phyloP scores from a whole-genome alignment of 2,797 vertebrate species.

The Sebastes melanostomus region DNA sequence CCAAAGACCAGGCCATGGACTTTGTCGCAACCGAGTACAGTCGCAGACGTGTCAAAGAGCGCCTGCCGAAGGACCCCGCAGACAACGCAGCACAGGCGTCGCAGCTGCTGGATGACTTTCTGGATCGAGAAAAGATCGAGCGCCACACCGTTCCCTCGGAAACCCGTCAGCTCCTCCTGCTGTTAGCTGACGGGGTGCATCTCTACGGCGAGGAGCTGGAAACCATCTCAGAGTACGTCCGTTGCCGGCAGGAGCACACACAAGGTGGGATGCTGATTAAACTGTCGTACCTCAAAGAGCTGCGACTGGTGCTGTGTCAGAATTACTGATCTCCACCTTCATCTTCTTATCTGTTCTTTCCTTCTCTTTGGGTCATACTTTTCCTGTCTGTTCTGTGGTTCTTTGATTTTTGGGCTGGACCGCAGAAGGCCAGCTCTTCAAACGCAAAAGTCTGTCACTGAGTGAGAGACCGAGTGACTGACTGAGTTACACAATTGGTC shows the following conservation, averaged over 20 bases:
- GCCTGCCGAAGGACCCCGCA: conserved; percentile 63
- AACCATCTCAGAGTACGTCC: conserved; percentile 72
- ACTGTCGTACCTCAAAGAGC: background rate
- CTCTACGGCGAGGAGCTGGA: conserved; percentile 78
- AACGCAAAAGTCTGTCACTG: too few relatives aligned
- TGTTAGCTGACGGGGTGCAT: conserved; percentile 80
- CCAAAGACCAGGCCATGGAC: conserved; percentile 85
- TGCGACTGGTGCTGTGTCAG: background rate
- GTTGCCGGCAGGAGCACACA: conserved; percentile 76
- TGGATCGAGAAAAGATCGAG: conserved; percentile 75
- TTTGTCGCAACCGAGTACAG: conserved; percentile 77
- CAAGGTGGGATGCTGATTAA: conserved; percentile 67
- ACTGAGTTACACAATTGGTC: too few relatives aligned
- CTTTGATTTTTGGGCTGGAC: background rate
- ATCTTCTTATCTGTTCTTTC: background rate
- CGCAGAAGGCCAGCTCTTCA: too few relatives aligned
- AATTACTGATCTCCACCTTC: background rate
- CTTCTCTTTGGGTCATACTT: too few relatives aligned
- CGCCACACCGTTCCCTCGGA: conserved; percentile 76
- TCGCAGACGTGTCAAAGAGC: conserved; percentile 62
- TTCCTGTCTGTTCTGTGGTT: background rate
- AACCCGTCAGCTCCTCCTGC: conserved; percentile 78
- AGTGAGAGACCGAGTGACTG: too few relatives aligned
- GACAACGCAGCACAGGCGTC: conserved; percentile 79
- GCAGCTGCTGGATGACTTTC: conserved; percentile 82